Evolutionary conservation across 2,888 invertebrate species (phyloP).

Genomic region (Chaetoderma sp.): DNA sequence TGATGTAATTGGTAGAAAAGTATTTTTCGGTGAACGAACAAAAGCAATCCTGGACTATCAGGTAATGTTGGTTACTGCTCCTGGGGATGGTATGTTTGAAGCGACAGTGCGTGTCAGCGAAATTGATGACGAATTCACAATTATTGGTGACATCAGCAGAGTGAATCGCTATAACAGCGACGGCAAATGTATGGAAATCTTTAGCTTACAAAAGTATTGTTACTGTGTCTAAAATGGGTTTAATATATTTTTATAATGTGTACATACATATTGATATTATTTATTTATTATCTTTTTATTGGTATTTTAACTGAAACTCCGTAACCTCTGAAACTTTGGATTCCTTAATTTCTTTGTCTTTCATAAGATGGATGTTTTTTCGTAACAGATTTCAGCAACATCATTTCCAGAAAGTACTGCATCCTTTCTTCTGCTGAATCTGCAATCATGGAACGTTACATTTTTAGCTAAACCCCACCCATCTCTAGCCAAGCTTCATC

Average conservation of each 20-base stretch:
- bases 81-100: slow-evolving; percentile 83
- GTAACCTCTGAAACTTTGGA: no score
- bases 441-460: no score
- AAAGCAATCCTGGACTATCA: slow-evolving; percentile 69
- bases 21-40: slow-evolving; percentile 39
- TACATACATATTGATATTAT: background rate
- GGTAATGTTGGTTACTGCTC: slow-evolving; percentile 76
- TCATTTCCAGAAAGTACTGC: no score
- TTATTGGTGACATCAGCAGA: slow-evolving; percentile 76
- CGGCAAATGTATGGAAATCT: slow-evolving; percentile 64
- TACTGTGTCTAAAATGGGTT: slow-evolving; percentile 48
- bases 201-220: slow-evolving; percentile 62
- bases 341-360: no score
- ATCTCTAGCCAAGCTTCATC: no score
- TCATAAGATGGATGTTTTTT: no score
- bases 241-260: background rate
- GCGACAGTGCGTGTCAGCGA: slow-evolving; percentile 77
- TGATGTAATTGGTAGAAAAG: slow-evolving; percentile 46
- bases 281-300: no score
- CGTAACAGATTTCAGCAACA: no score
- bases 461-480: no score
- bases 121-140: slow-evolving; percentile 63
- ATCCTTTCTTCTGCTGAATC: no score
- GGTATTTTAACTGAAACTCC: no score
- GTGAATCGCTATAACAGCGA: slow-evolving; percentile 69